Base-by-base conservation (phyloP, 2,888 invertebrate species). In the Sisyra terminalis region DNA sequence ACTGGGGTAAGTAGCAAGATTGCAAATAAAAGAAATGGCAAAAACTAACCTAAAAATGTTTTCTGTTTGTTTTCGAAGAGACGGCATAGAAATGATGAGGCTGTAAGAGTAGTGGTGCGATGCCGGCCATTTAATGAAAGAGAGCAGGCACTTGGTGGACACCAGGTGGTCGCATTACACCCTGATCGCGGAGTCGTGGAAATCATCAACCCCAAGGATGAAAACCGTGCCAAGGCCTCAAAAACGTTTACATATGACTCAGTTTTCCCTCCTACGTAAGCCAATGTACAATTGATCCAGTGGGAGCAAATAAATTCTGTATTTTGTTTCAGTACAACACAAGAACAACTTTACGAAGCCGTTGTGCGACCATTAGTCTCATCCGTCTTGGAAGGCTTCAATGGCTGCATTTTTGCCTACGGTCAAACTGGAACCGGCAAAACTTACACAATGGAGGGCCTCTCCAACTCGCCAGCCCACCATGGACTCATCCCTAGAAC, bases 391-490 rank as follows among this genome's bases (percentile, higher is more conserved):
- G 85, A 89, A 57, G 98, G 98, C 2, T 99, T 96, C 65, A 98
- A 98, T 65, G 96, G 97, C 10, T 98, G 97, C 52, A 94, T 98
- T 51, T 97, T 98, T 69, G 98, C 97, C 1, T 98, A 98, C 63
- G 98, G 97, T 0, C 98, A 98, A 67, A 98, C 98, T 0, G 97
- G 97, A 47, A 96, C 97, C 1, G 97, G 96, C 41, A 79, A 79
- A 61, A 79, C 78, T 8, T 77, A 73, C 61, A 79, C 79, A 9
- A 78, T 79, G 78, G 78, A 78, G 68, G 87, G 86, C 14, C 62
- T 70, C 13, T 65, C 73, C 43, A 70, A 67, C 32, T 71, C 76
- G 50, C 64, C 70, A n/a, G 78, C 81, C n/a, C 53, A 69, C 35
- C 18, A 78, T 55, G 96, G 96, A 43, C 79, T 96, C 49, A 93